Evolutionary conservation across 2,888 invertebrate species (phyloP), one percentile per base, ranked within the genome.

Genomic region (Heliconius cydno): DNA sequence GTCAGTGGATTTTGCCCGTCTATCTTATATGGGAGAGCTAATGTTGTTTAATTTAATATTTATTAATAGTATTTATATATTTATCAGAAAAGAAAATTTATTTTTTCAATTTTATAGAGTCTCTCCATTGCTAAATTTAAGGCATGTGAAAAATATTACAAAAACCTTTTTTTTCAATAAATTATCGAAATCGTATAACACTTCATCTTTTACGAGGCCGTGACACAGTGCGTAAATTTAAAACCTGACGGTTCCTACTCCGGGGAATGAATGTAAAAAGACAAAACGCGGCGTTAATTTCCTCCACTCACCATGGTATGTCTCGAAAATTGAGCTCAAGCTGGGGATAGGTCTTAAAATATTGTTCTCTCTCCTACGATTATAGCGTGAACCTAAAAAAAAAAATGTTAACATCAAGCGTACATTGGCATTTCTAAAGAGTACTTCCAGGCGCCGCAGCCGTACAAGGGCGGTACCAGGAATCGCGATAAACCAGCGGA

Each of bases 401-500:
- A 52, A 15, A 52, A 52, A 52, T 0, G 52, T 46, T 46, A 15
- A 19, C 19, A 52, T 52, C 13, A 28, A 74, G 60, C 7, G 25
- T 63, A 65, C 63, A 28, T 65, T 22, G 41, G 28, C 12, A 34
- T 65, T 75, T 28, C 41, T 30, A 79, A 41, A 74, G 74, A 74
- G 78, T 38, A 74, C 74, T 78, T 78, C 38, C 60, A 67, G 68
- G 68, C 78, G 78, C 78, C 76, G 81, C 80, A 80, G 80, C 78
- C 76, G 76, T 81, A 81, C 72, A 81, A 81, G 81, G 80, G 73
- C 75, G 76, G 80, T 76, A 46, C 72, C 68, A 68, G 63, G 66
- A 73, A 73, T 77, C 74, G 68, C 76, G 80, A 81, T 81, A 80
- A 80, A 80, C 80, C 70, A 76, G 38, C 78, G 78, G 80, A 81